A percentile compares a stretch with the other conserved stretches of the same genome.
phyloP scores from a whole-genome alignment of 2,113 vertebrate genomes.

The Rhinolophus ferrumequinum region DNA sequence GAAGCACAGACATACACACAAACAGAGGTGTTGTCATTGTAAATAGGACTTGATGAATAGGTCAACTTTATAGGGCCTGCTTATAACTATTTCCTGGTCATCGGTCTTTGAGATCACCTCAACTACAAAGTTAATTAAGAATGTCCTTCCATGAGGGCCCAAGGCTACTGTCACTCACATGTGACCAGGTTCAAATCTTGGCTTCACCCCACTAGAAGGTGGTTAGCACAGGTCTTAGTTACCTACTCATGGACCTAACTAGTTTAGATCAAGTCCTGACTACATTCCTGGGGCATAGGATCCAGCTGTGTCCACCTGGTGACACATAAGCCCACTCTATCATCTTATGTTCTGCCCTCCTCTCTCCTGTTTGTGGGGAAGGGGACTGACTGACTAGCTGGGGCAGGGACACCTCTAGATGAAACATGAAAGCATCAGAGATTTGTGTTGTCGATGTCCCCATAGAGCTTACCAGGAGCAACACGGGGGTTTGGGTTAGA shows the following conservation, averaged over 20 bases:
- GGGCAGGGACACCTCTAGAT: background rate
- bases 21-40: background rate
- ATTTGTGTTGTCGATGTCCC: background rate
- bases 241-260: background rate
- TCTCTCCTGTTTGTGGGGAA: background rate
- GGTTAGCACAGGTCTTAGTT: background rate
- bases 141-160: background rate
- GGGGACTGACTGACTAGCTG: background rate
- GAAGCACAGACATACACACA: background rate
- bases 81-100: background rate
- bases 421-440: background rate
- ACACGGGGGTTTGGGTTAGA: background rate
- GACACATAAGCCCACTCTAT: background rate
- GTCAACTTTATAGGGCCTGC: background rate
- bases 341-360: background rate
- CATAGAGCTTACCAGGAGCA: background rate
- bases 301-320: background rate
- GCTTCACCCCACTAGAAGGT: background rate
- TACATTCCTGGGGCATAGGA: background rate
- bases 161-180: background rate
- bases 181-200: background rate
- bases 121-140: background rate
- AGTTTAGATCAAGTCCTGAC: background rate
- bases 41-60: background rate
- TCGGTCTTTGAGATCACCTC: background rate